Conservation (phyloP, 2,113 vertebrate genomes). For the Corythoichthys haematopterus region DNA sequence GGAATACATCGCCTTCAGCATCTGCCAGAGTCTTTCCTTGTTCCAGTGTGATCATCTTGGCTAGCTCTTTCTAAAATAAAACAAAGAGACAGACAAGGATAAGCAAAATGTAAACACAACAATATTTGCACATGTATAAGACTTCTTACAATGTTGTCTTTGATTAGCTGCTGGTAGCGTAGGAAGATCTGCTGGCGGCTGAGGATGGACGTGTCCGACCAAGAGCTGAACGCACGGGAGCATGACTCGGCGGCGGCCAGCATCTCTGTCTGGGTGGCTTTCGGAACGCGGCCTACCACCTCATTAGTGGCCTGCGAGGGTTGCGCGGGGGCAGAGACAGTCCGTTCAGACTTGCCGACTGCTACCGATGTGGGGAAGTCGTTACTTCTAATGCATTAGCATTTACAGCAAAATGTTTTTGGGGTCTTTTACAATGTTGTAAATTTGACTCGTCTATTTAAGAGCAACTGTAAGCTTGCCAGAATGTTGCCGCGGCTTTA, state of each 20-base stretch:
- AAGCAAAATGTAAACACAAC: not conserved
- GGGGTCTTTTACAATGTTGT: constrained; percentile 6
- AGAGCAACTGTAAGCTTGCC: constrained; percentile 12
- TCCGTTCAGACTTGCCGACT: constrained; percentile 18
- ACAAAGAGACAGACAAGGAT: not conserved
- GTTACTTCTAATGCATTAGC: constrained; percentile 28
- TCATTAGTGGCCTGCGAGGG: constrained; percentile 84
- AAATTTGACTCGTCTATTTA: constrained; percentile 13
- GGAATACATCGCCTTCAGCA: constrained; percentile 95
- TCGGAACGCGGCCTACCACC: constrained; percentile 82
- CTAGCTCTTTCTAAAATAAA: constrained; percentile 87
- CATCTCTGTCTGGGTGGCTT: constrained; percentile 91
- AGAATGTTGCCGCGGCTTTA: not conserved
- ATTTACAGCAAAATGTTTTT: constrained; percentile 18
- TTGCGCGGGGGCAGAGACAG: constrained; percentile 1
- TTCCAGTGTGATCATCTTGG: constrained; percentile 88
- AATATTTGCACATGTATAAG: fast-evolving
- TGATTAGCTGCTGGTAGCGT: constrained; percentile 95
- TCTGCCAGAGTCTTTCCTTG: constrained; percentile 97
- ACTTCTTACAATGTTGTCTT: constrained; percentile 89
- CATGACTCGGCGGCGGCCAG: constrained; percentile 85
- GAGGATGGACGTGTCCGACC: constrained; percentile 91
- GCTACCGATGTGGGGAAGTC: constrained; percentile 6
- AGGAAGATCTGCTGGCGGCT: constrained; percentile 93
- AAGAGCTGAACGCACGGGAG: constrained; percentile 78